Evolutionary conservation across 1,140 invertebrate species (phyloP).

Genomic region (Aphelinus atriplicis): DNA sequence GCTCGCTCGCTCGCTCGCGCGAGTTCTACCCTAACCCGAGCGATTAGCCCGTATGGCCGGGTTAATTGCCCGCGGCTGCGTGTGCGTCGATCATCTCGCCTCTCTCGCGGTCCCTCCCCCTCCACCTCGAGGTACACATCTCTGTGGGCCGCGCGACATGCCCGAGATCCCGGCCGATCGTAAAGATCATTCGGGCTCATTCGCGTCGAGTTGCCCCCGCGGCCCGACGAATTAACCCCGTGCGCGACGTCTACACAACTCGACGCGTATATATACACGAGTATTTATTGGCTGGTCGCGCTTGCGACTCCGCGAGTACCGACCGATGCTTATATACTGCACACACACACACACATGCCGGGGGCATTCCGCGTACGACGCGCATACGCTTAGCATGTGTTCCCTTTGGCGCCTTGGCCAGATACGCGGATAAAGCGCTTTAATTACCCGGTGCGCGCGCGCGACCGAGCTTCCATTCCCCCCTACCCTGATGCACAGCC

Average conservation of each 20-base stretch:
- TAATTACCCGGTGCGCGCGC: conserved; percentile 23
- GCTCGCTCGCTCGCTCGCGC: neutral
- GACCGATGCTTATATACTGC: no score
- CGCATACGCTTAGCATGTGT: neutral
- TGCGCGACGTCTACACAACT: no score
- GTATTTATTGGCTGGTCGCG: no score
- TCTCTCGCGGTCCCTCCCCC: conserved; percentile 18
- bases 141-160: no score
- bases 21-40: neutral
- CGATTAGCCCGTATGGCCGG: neutral
- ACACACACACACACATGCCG: no score
- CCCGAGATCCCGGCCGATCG: no score
- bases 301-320: no score
- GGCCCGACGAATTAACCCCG: no score
- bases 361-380: no score
- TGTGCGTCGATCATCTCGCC: conserved; percentile 32
- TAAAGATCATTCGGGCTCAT: no score
- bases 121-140: conserved; percentile 6
- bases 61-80: neutral
- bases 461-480: conserved; percentile 5
- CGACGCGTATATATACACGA: no score
- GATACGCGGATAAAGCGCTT: conserved; percentile 24
- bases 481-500: neutral
- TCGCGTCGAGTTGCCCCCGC: no score
- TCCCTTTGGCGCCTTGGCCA: conserved; percentile 7